Evolutionary conservation across 2,113 vertebrate species (phyloP).

Genomic region (Brienomyrus brachyistius): DNA sequence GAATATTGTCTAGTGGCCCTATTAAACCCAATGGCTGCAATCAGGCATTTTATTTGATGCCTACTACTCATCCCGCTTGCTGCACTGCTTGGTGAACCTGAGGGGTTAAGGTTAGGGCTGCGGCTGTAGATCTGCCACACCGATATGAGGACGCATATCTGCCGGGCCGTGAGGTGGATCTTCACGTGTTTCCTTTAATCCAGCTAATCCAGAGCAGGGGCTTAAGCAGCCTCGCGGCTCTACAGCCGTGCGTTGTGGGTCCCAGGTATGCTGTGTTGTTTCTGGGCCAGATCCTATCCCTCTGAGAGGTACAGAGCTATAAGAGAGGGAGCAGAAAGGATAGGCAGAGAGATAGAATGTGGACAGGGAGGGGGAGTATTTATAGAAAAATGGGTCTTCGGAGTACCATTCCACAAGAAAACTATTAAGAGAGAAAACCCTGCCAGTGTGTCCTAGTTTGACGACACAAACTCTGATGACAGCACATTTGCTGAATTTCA

Average conservation of each 20-base stretch:
- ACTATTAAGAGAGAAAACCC: conserved; percentile 61
- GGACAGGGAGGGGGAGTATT: conserved; percentile 48
- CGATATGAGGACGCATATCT: conserved; percentile 33
- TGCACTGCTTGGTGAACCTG: neutral
- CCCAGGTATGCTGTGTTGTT: conserved; percentile 52
- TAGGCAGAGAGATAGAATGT: conserved; percentile 45
- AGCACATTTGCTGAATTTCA: conserved; percentile 49
- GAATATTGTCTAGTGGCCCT: neutral
- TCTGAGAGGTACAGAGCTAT: conserved; percentile 59
- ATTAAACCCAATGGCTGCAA: neutral
- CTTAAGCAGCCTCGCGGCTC: conserved; percentile 45
- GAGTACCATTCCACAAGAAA: conserved; percentile 68
- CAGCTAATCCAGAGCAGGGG: conserved; percentile 58
- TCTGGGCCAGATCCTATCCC: conserved; percentile 67
- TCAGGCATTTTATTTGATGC: neutral
- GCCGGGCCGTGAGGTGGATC: conserved; percentile 34
- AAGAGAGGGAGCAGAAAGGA: conserved; percentile 47
- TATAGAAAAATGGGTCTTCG: conserved; percentile 73
- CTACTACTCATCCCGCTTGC: neutral
- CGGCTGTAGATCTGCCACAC: neutral
- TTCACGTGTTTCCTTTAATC: conserved; percentile 57
- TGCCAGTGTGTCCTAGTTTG: conserved; percentile 67
- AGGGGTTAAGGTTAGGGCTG: neutral
- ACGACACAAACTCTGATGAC: conserved; percentile 60
- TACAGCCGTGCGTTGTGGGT: conserved; percentile 41